Evolutionary conservation across 2,797 vertebrate species (phyloP).

Genomic region (Meriones psammophilus): DNA sequence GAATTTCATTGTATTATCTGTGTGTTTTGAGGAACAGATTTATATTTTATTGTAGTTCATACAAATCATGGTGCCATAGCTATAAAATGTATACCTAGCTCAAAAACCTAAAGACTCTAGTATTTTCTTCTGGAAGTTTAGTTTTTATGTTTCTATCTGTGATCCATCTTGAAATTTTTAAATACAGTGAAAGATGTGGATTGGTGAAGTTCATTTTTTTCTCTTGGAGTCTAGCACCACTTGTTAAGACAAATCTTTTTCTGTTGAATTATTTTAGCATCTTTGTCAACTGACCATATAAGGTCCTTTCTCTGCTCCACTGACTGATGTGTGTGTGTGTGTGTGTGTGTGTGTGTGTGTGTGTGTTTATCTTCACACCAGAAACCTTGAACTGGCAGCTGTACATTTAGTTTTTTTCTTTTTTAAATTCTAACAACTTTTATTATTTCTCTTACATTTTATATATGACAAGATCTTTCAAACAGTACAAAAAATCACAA

Average conservation of each 20-base stretch:
- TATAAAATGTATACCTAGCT: not conserved
- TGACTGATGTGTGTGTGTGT: not conserved
- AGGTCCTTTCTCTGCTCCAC: not conserved
- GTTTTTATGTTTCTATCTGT: constrained; percentile 18
- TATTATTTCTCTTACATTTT: too few species aligned
- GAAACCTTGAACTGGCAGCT: not conserved
- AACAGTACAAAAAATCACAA: too few species aligned
- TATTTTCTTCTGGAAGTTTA: constrained; percentile 16
- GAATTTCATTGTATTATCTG: constrained; percentile 42
- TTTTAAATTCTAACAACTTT: too few species aligned
- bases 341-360: not conserved
- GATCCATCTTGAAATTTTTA: not conserved
- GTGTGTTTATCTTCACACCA: not conserved
- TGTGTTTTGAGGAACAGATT: constrained; percentile 33
- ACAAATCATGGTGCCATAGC: not conserved
- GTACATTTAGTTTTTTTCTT: not conserved
- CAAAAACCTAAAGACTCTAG: not conserved
- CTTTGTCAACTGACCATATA: not conserved
- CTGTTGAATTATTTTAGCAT: constrained; percentile 16
- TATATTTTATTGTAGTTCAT: constrained; percentile 55
- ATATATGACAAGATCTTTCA: too few species aligned
- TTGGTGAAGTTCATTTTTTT: not conserved
- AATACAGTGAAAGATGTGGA: not conserved
- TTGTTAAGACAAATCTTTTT: not conserved
- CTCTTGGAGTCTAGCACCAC: not conserved